Base-by-base conservation (phyloP, 2,888 invertebrate genomes). In the Cotesia congregata region DNA sequence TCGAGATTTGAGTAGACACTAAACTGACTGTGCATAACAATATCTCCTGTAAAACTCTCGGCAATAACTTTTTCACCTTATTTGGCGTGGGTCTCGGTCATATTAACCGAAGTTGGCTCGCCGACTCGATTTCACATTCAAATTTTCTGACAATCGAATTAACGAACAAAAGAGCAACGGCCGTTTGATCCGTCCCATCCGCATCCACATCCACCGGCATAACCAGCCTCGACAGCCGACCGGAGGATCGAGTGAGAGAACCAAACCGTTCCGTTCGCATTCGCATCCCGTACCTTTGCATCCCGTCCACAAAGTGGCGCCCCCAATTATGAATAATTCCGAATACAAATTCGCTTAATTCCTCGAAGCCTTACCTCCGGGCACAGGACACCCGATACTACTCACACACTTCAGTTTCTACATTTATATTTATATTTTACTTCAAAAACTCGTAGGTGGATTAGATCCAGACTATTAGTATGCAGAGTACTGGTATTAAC, bases 291-390 rank as follows among this genome's bases (percentile, higher is more conserved):
- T 61, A 68, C 77, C 73, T 79, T 80, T 81, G 77, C 80, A 79
- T 79, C 80, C 79, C 75, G 75, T 80, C 82, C 82, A 81, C 84
- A 84, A 85, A 85, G 83, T 83, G 81, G 79, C 82, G 80, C 78
- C 78, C 78, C 79, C 85, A 87, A 88, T 88, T 88, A 87, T 86
- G 86, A 88, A 88, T 87, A 88, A 87, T 87, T 87, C 83, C 76
- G 79, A 82, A 83, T 82, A 83, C 83, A 84, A 87, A 88, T 87
- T 85, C 82, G 79, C 84, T 85, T 86, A 86, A 87, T 87, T 88
- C 77, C 83, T 82, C 80, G 50, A 50, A 12, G 50, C 50, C 30
- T 30, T 30, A 30, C 30, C 30, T 30, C 50, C 12, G 50, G 12
- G 50, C 12, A 50, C 12, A 50, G 50, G 50, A 50, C 50, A 50